These are phyloP conservation scores for Lasius fuliginosus DNA, from an alignment of 2,888 invertebrate genomes.

Conservation along the genomic window DNA sequence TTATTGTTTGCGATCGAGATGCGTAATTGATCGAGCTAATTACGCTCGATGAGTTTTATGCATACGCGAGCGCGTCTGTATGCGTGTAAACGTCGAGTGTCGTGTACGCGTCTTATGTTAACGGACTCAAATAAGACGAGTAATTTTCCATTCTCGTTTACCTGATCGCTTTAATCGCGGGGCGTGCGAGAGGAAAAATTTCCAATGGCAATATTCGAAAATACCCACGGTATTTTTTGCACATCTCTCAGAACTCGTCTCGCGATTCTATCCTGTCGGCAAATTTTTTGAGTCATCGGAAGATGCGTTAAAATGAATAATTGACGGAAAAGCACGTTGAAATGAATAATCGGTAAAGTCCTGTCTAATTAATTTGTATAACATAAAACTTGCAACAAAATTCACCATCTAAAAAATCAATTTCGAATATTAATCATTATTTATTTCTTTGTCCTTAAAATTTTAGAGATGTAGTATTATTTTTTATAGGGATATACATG, in stretches of 20 bases:
- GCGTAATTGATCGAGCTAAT: slow-evolving; percentile 50
- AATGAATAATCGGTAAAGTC: slow-evolving; percentile 26
- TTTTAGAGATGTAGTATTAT: neutral
- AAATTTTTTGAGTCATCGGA: slow-evolving; percentile 24
- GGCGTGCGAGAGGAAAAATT: slow-evolving; percentile 75
- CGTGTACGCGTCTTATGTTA: slow-evolving; percentile 58
- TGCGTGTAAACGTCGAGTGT: neutral
- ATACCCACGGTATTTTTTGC: neutral
- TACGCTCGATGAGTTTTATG: slow-evolving; percentile 14
- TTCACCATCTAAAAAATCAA: neutral
- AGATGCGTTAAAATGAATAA: neutral
- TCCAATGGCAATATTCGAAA: slow-evolving; percentile 34
- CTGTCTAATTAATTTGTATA: neutral
- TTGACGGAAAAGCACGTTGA: neutral
- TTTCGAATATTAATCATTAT: neutral
- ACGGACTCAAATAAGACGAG: slow-evolving; percentile 58
- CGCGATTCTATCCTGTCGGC: neutral
- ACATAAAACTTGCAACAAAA: neutral
- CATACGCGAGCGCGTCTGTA: neutral
- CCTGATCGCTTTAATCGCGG: slow-evolving; percentile 72
- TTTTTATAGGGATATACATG: neutral
- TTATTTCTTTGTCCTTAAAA: neutral
- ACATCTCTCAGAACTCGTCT: neutral
- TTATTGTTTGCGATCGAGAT: slow-evolving; percentile 53
- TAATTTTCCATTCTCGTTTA: slow-evolving; percentile 72